Base-by-base conservation (phyloP, 2,113 vertebrate genomes). In the Apeltes quadracus region DNA sequence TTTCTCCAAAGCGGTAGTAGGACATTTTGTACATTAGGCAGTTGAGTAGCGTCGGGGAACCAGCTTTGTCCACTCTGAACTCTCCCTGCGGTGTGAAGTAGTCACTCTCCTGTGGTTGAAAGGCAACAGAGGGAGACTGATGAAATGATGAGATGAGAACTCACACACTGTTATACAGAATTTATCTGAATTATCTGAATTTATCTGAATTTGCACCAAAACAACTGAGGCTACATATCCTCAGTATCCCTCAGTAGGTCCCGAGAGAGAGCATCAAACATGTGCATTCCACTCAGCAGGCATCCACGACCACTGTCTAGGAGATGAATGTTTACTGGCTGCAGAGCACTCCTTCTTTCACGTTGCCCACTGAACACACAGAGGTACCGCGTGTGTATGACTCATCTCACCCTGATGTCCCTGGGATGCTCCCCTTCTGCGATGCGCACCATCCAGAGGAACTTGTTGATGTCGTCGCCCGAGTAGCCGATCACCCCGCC, bases 11-110 rank as follows among this genome's bases (percentile, higher is more conserved):
- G 92, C 97, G 95, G 90, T 98, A 99, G 85, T 98, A 99, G 3
- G 97, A 99, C 97, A 99, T 99, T 92, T 99, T 99, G 91, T 99
- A 99, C 97, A 99, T 99, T 68, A 99, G 96, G 89, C 97, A 98
- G 92, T 98, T 99, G 84, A 99, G 94, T 58, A 99, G 89, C 2
- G 95, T 97, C 59, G 96, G 97, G 43, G 96, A 98, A 61, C 97
- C 97, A 69, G 96, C 97, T 90, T 98, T 98, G 87, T 98, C 97
- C 74, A 99, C 97, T 34, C 97, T 93, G 83, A 99, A 99, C 90
- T 99, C 97, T 89, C 97, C 97, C 86, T 99, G 97, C 22, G 96
- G 96, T 51, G 96, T 98, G 69, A 99, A 99, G 90, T 99, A 99
- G 89, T 99, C 97, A 55, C 97, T 98, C 92, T 99, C 97, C 97